Evolutionary conservation across 2,797 vertebrate species (phyloP).

Genomic region (Todus mexicanus): DNA sequence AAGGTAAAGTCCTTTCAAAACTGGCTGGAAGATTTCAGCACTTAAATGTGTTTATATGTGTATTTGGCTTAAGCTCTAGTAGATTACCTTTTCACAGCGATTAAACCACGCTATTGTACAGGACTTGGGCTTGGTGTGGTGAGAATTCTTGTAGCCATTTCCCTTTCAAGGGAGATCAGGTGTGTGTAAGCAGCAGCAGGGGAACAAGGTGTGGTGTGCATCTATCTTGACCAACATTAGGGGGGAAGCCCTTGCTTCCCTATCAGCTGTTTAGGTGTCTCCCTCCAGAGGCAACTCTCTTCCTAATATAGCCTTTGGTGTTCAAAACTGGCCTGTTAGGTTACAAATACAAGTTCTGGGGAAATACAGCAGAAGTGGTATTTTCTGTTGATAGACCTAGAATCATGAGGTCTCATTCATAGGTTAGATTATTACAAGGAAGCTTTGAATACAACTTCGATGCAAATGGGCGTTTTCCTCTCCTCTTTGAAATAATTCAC

Average conservation of each 20-base stretch:
- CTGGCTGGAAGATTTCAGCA: background rate
- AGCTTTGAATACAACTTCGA: background rate
- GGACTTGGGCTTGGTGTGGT: background rate
- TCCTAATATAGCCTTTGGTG: background rate
- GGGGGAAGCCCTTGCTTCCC: background rate
- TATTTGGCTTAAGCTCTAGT: background rate
- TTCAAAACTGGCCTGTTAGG: background rate
- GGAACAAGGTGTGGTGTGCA: background rate
- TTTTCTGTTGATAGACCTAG: background rate
- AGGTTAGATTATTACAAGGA: background rate
- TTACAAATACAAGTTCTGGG: background rate
- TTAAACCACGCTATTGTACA: background rate
- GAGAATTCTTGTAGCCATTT: background rate
- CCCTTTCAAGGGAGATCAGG: background rate
- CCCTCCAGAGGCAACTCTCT: background rate
- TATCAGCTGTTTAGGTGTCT: background rate
- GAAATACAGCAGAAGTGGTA: background rate
- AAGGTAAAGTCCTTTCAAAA: constrained; percentile 75
- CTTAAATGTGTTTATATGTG: background rate
- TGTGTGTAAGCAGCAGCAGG: background rate
- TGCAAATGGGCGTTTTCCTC: background rate
- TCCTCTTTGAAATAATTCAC: background rate
- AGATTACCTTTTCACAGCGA: background rate
- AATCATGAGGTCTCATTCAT: background rate
- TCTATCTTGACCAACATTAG: background rate